A percentile compares a stretch with the other conserved stretches of the same genome.
Evolutionary conservation across 2,113 vertebrate species (phyloP).

Genomic region (Antigone vipio): DNA sequence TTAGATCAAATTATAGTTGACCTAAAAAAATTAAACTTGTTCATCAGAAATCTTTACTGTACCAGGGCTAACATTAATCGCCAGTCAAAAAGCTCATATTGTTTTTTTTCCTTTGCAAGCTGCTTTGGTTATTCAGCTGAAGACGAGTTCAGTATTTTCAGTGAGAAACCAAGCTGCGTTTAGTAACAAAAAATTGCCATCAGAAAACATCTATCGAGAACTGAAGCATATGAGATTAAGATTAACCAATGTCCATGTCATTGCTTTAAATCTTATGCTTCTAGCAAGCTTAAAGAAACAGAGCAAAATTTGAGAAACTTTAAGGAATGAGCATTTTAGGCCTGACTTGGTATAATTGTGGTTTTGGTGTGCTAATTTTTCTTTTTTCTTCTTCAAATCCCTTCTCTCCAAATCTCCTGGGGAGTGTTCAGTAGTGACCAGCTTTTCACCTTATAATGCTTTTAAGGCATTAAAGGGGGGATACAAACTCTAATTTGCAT

Average conservation of each 20-base stretch:
- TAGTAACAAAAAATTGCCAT: background rate
- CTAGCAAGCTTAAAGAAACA: background rate
- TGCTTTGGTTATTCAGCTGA: background rate
- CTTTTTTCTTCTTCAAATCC: background rate
- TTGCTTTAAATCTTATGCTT: background rate
- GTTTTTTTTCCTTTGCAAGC: background rate
- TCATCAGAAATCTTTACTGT: background rate
- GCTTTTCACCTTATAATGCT: background rate
- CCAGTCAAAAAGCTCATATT: background rate
- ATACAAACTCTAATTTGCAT: background rate
- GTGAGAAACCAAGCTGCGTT: background rate
- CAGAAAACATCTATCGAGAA: background rate
- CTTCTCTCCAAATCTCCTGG: background rate
- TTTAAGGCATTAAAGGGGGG: background rate
- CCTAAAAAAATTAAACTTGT: background rate
- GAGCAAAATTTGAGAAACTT: background rate
- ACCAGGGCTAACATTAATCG: background rate
- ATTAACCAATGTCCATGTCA: rapidly evolving
- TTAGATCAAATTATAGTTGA: background rate
- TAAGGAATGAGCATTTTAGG: background rate
- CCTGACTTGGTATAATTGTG: background rate
- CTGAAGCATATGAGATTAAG: background rate
- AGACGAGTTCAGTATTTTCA: background rate
- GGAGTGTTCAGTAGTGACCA: rapidly evolving
- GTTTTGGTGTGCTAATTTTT: rapidly evolving